Evolutionary conservation across 2,113 vertebrate genomes (phyloP).

Genomic region (Ameiurus melas): DNA sequence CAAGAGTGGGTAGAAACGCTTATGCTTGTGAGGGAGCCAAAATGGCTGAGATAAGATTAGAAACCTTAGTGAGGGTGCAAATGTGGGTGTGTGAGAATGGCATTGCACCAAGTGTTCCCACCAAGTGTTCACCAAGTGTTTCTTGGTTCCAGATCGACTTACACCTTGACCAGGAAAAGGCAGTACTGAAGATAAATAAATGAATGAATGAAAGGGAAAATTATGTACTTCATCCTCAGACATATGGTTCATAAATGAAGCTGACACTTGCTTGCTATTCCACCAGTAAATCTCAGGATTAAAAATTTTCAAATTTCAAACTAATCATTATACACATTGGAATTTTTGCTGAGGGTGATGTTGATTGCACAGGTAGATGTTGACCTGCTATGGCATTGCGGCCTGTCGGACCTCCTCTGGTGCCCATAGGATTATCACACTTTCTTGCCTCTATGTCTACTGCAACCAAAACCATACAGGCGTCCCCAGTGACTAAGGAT

Average conservation of each 20-base stretch:
- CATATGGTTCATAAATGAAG: neutral
- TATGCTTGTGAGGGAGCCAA: neutral
- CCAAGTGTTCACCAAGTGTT: neutral
- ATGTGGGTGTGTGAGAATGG: neutral
- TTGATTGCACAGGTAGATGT: too few relatives aligned
- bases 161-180: neutral
- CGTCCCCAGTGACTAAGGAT: too few relatives aligned
- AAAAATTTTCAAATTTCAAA: neutral
- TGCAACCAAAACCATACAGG: too few relatives aligned
- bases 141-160: neutral
- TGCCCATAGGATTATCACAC: too few relatives aligned
- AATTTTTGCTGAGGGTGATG: neutral
- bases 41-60: neutral
- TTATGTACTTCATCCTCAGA: neutral
- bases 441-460: too few relatives aligned
- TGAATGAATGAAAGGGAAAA: neutral
- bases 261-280: neutral
- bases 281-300: neutral
- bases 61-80: neutral
- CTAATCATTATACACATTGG: neutral
- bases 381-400: too few relatives aligned
- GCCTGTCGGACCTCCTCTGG: too few relatives aligned
- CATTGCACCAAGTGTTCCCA: neutral
- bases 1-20: neutral
- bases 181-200: neutral